Percentiles rank a stretch among this genome's conserved stretches.
phyloP scores from a whole-genome alignment of 2,888 invertebrate species.

The Amphiduros pacificus region DNA sequence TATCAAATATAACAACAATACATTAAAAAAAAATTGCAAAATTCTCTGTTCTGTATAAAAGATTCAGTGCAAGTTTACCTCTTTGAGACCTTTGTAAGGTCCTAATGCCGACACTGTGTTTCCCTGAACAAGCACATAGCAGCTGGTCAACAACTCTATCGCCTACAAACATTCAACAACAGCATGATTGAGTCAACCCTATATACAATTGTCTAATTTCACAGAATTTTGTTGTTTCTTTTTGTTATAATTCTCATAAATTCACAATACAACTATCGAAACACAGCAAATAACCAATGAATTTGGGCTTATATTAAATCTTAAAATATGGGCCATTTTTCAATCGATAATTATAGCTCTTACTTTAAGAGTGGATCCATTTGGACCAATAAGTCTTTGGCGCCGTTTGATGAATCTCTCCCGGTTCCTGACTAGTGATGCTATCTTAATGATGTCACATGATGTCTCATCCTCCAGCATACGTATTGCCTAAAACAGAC shows the following conservation, averaged over 20 bases:
- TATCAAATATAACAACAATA: neutral
- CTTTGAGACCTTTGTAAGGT: slow-evolving; percentile 79
- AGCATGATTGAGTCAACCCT: too few relatives aligned
- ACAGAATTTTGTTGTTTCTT: too few relatives aligned
- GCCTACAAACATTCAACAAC: slow-evolving; percentile 61
- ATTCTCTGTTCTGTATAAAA: neutral
- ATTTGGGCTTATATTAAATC: too few relatives aligned
- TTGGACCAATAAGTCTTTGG: slow-evolving; percentile 92
- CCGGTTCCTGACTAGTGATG: slow-evolving; percentile 79
- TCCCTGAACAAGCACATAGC: slow-evolving; percentile 95
- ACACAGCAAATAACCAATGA: too few relatives aligned
- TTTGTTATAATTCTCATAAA: too few relatives aligned
- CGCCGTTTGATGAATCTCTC: slow-evolving; percentile 94
- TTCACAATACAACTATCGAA: too few relatives aligned
- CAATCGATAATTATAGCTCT: too few relatives aligned
- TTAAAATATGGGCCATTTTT: too few relatives aligned
- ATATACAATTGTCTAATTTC: too few relatives aligned
- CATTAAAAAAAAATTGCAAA: neutral
- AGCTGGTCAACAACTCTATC: slow-evolving; percentile 91
- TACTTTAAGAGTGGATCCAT: slow-evolving; percentile 94
- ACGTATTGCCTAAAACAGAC: slow-evolving; percentile 53
- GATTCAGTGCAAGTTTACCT: slow-evolving; percentile 59
- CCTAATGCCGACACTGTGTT: slow-evolving; percentile 97
- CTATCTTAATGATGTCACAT: slow-evolving; percentile 96
- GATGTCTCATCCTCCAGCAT: slow-evolving; percentile 81